phyloP scores from a whole-genome alignment of 2,888 invertebrate genomes.

The Ormyrus nitidulus region DNA sequence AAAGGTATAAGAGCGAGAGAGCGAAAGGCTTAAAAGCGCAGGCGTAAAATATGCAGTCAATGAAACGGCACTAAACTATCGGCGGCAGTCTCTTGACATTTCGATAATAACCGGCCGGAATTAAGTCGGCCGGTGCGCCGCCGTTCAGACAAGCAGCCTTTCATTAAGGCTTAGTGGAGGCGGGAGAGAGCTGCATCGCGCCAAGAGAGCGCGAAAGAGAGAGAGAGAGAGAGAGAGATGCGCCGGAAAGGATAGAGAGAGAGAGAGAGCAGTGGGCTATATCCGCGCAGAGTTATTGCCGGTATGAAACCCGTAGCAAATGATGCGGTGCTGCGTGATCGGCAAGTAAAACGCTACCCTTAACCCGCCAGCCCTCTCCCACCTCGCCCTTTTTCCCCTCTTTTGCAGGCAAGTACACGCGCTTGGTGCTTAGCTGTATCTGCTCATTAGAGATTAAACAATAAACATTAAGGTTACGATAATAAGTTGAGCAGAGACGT shows the following conservation, averaged over 20 bases:
- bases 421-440: too few species aligned
- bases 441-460: too few species aligned
- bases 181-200: slow-evolving; percentile 22
- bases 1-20: too few species aligned
- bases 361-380: slow-evolving; percentile 1
- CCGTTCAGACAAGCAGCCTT: slow-evolving; percentile 47
- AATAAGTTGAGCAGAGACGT: too few species aligned
- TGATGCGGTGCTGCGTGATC: slow-evolving; percentile 74
- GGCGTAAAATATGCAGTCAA: slow-evolving; percentile 24
- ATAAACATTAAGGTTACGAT: too few species aligned
- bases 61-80: slow-evolving; percentile 26
- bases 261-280: slow-evolving; percentile 54
- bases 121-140: slow-evolving; percentile 28
- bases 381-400: not conserved
- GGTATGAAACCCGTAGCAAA: slow-evolving; percentile 75
- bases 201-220: slow-evolving; percentile 31
- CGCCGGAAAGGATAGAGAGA: slow-evolving; percentile 32
- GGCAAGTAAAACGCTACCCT: slow-evolving; percentile 58
- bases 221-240: slow-evolving; percentile 16
- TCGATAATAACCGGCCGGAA: slow-evolving; percentile 47
- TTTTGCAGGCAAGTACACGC: not conserved
- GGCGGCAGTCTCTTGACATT: slow-evolving; percentile 17
- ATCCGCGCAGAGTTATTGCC: slow-evolving; percentile 72
- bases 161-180: slow-evolving; percentile 45
- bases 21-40: too few species aligned